Evolutionary conservation across 2,113 vertebrate genomes (phyloP).

Genomic region (Todiramphus saurophagus): DNA sequence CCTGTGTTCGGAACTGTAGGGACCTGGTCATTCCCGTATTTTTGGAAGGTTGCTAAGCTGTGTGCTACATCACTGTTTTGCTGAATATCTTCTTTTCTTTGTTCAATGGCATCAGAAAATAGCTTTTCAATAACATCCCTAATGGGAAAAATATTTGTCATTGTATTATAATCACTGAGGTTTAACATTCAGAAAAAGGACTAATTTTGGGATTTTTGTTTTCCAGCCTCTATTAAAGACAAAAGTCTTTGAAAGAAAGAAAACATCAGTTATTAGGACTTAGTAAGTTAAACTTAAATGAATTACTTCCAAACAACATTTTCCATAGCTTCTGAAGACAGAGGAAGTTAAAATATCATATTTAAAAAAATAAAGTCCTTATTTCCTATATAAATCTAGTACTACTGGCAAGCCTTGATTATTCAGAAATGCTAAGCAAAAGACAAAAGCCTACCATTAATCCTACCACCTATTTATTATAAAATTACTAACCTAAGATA

Average conservation of each 20-base stretch:
- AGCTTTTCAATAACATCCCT: conserved; percentile 92
- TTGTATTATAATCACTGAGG: background rate
- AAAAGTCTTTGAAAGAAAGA: background rate
- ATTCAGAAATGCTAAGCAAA: background rate
- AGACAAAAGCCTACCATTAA: background rate
- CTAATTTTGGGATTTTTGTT: background rate
- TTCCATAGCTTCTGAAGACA: background rate
- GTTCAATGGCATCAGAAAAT: conserved; percentile 81
- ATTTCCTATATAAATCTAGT: background rate
- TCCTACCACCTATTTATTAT: background rate
- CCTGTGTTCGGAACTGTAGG: conserved; percentile 54
- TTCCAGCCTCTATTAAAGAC: background rate
- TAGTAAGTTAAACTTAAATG: background rate
- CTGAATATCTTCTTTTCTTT: conserved; percentile 83
- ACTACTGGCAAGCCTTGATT: background rate
- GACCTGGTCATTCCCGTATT: conserved; percentile 80
- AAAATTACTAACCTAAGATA: background rate
- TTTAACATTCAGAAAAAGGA: background rate
- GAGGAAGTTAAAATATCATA: background rate
- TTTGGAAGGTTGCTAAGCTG: conserved; percentile 87
- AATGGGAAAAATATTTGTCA: conserved; percentile 18
- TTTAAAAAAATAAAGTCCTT: background rate
- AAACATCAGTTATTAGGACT: background rate
- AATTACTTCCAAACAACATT: background rate
- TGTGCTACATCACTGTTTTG: conserved; percentile 76